Evolutionary conservation across 2,113 vertebrate species (phyloP).

Genomic region (Callipepla squamata): DNA sequence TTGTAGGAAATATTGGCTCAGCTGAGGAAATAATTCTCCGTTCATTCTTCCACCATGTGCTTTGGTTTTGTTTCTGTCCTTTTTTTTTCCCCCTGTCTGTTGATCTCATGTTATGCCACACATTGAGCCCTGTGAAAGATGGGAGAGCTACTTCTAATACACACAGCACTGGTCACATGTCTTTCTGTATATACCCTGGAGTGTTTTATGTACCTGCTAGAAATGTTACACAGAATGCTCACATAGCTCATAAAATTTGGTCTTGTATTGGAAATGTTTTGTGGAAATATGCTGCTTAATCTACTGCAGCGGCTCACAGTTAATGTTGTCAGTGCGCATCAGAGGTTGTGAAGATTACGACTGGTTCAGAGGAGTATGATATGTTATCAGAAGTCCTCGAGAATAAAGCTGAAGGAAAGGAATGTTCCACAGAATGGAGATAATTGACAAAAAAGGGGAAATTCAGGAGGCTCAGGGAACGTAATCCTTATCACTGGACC

Average conservation of each 20-base stretch:
- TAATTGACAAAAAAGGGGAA: not conserved
- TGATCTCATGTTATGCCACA: not conserved
- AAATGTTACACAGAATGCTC: slow-evolving; percentile 31
- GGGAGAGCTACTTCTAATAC: not conserved
- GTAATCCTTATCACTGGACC: not conserved
- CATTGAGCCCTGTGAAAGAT: not conserved
- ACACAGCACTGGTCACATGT: not conserved
- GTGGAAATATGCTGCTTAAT: slow-evolving; percentile 47
- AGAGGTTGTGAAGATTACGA: not conserved
- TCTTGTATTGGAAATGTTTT: slow-evolving; percentile 37
- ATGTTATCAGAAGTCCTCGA: not conserved
- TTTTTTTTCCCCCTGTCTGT: not conserved
- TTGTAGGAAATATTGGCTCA: slow-evolving; percentile 65
- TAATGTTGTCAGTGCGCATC: not conserved
- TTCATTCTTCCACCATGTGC: slow-evolving; percentile 25
- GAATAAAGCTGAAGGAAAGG: slow-evolving; percentile 28
- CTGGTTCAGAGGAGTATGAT: not conserved
- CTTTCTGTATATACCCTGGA: not conserved
- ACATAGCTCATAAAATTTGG: slow-evolving; percentile 57
- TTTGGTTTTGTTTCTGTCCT: not conserved
- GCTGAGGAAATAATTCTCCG: slow-evolving; percentile 61
- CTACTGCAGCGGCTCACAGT: slow-evolving; percentile 39
- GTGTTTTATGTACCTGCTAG: slow-evolving; percentile 65
- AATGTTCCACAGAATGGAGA: not conserved
- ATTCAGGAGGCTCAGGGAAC: accelerated